A percentile compares a stretch with the other conserved stretches of the same genome.
These are phyloP conservation scores for Zingel zingel DNA, from an alignment of 2,113 vertebrate genomes.

Conservation along the genomic window DNA sequence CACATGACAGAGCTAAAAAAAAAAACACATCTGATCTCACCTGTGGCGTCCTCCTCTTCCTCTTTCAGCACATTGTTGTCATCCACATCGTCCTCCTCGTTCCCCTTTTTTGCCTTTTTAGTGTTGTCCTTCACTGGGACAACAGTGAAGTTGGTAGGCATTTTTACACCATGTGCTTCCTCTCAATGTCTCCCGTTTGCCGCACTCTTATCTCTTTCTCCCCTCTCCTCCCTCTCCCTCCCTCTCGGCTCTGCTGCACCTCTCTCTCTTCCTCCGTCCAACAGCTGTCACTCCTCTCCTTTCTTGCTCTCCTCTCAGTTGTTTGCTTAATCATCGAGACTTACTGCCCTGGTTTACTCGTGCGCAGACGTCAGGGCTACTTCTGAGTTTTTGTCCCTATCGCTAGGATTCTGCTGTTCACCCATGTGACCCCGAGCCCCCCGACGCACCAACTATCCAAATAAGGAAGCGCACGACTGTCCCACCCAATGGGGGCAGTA, in stretches of 20 bases:
- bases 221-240: constrained; percentile 17
- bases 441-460: constrained; percentile 62
- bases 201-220: constrained; percentile 51
- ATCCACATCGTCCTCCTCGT: constrained; percentile 71
- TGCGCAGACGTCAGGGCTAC: constrained; percentile 52
- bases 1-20: background rate
- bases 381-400: constrained; percentile 75
- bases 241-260: constrained; percentile 12
- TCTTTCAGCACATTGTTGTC: constrained; percentile 72
- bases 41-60: constrained; percentile 66
- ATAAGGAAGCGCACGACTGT: constrained; percentile 77
- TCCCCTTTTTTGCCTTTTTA: constrained; percentile 42
- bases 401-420: constrained; percentile 70
- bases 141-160: constrained; percentile 88
- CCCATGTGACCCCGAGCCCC: constrained; percentile 77
- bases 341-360: constrained; percentile 24
- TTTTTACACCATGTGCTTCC: constrained; percentile 81
- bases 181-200: constrained; percentile 55
- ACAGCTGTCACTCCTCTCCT: constrained; percentile 41
- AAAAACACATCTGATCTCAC: constrained; percentile 50
- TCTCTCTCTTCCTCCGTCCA: constrained; percentile 26
- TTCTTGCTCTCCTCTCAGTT: constrained; percentile 7
- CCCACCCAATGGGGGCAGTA: constrained; percentile 77
- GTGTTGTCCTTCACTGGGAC: constrained; percentile 82
- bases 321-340: constrained; percentile 22